Conservation (phyloP, 2,113 vertebrate species). For the Epinephelus moara region DNA sequence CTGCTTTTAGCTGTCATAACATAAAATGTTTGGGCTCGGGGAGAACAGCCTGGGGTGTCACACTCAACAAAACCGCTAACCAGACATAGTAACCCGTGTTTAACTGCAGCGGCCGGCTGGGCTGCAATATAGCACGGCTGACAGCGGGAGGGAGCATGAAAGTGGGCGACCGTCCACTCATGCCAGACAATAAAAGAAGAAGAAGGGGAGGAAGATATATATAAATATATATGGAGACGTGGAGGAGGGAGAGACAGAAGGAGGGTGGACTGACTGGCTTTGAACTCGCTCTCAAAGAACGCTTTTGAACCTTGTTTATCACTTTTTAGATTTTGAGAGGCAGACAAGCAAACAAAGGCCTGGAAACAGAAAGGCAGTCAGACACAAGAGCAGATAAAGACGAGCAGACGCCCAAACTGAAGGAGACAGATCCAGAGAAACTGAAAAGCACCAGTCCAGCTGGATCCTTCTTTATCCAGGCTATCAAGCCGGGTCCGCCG, state of each 20-base stretch:
- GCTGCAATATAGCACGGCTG: conserved; percentile 15
- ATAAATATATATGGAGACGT: not conserved
- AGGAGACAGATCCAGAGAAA: conserved; percentile 35
- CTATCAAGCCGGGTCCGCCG: conserved; percentile 13
- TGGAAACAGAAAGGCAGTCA: conserved; percentile 43
- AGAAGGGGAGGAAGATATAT: conserved; percentile 2
- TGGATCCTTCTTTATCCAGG: conserved; percentile 15
- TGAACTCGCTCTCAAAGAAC: conserved; percentile 35
- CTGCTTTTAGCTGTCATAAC: conserved; percentile 80
- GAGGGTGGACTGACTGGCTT: conserved; percentile 22
- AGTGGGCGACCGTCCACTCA: conserved; percentile 36
- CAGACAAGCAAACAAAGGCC: conserved; percentile 18
- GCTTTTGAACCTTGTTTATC: conserved; percentile 44
- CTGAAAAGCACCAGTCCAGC: conserved; percentile 16
- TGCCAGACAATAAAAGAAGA: conserved; percentile 40
- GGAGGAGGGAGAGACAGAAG: conserved; percentile 16
- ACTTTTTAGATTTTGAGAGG: conserved; percentile 18
- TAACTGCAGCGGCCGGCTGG: conserved; percentile 38
- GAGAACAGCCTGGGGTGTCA: conserved; percentile 46
- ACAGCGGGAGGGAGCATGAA: conserved; percentile 41
- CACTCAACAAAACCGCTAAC: conserved; percentile 57
- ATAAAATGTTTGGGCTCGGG: conserved; percentile 52
- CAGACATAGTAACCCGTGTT: conserved; percentile 73
- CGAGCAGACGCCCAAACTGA: not conserved
- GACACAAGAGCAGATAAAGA: conserved; percentile 51